phyloP scores from a whole-genome alignment of 2,113 vertebrate genomes.

The Rhinoptilus africanus region DNA sequence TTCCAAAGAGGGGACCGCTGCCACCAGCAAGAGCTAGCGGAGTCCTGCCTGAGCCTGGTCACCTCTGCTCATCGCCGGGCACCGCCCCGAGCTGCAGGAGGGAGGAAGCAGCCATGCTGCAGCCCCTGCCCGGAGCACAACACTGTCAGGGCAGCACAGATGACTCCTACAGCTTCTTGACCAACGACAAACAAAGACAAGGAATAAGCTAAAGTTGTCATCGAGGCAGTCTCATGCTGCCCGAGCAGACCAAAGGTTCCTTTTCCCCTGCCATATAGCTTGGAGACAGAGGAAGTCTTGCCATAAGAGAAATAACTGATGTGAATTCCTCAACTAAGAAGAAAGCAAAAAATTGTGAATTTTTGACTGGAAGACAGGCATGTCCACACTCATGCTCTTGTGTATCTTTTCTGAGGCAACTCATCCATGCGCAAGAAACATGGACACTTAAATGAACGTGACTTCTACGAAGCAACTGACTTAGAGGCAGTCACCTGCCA shows the following conservation, averaged over 20 bases:
- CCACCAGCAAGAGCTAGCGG: background rate
- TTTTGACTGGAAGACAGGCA: background rate
- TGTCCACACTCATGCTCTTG: background rate
- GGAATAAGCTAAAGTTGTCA: background rate
- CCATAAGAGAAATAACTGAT: background rate
- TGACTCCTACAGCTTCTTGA: background rate
- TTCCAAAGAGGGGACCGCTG: background rate
- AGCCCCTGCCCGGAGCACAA: background rate
- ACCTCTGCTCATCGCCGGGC: too few species aligned
- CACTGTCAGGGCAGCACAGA: fast-evolving
- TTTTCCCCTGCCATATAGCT: background rate
- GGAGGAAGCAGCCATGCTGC: too few species aligned
- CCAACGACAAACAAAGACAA: background rate
- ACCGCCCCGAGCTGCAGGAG: fast-evolving
- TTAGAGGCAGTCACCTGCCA: background rate
- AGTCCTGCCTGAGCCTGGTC: background rate
- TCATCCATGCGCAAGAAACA: background rate
- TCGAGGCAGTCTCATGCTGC: background rate
- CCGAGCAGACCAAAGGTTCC: background rate
- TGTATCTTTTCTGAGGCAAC: background rate
- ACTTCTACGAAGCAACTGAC: background rate
- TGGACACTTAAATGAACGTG: background rate
- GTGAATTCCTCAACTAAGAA: background rate
- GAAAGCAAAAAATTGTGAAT: background rate
- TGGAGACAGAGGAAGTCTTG: background rate